A percentile compares a stretch with the other conserved stretches of the same genome.
phyloP scores from a whole-genome alignment of 2,797 vertebrate species.

The Chaetophractus vellerosus region DNA sequence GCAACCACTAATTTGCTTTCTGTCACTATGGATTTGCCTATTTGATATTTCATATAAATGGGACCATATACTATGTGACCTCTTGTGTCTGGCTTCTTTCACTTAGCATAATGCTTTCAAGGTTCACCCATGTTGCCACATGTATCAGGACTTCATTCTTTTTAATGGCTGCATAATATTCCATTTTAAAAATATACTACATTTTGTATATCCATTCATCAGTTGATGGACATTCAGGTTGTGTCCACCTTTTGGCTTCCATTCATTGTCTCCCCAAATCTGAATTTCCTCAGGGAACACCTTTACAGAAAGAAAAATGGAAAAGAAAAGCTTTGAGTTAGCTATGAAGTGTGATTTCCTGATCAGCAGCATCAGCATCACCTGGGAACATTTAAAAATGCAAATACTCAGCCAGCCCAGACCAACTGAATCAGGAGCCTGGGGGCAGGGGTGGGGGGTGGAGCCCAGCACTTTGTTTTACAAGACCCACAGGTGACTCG shows the following conservation, averaged over 20 bases:
- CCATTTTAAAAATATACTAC: neutral
- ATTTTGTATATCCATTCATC: neutral
- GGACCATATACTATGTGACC: neutral
- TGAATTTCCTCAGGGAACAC: slow-evolving; percentile 3
- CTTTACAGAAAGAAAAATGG: slow-evolving; percentile 19
- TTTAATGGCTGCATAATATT: slow-evolving; percentile 22
- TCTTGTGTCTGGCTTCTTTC: neutral
- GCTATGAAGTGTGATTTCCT: neutral
- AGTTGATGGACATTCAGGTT: neutral
- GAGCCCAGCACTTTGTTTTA: neutral
- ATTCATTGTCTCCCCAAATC: neutral
- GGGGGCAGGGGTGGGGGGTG: too few relatives aligned
- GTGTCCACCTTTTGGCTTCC: neutral
- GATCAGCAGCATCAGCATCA: neutral
- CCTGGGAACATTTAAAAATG: neutral
- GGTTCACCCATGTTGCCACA: neutral
- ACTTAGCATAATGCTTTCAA: neutral
- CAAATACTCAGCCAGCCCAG: neutral
- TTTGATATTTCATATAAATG: neutral
- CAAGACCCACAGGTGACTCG: neutral
- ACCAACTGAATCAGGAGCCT: neutral
- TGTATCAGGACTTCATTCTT: neutral
- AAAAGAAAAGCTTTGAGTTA: neutral
- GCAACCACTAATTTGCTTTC: neutral
- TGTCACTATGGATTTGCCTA: neutral